Base-by-base conservation (phyloP, 2,113 vertebrate genomes). In the Andinoacara biseriatus region DNA sequence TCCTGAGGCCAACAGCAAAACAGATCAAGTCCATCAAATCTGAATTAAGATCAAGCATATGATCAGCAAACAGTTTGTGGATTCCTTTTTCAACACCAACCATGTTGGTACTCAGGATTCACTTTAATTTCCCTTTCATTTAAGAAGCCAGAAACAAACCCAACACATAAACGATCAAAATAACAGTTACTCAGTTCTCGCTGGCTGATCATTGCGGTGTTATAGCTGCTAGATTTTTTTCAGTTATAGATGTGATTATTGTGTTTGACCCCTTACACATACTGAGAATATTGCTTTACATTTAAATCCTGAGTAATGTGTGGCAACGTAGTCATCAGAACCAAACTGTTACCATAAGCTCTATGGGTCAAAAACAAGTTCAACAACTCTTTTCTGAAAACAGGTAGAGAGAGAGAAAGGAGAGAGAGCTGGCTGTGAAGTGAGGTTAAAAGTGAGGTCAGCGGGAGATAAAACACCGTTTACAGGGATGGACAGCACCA, bases 391-490 rank as follows among this genome's bases (percentile, higher is more conserved):
- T 75, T 62, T 77, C 35, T 57, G 54, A 59, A 77, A 72, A 49
- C 35, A 78, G 58, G 56, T 46, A 49, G 43, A 58, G 59, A 13
- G 22, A 69, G 65, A 33, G 29, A 52, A 62, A 46, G 4, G 17
- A 58, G 59, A 75, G 6, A 72, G 35, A 13, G 6, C n/a, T 11
- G 17, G 59, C 15, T 74, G 54, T 35, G 65, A 59, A 76, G 31
- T 54, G 58, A 85, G 67, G 65, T 62, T 74, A 83, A 83, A 80
- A 81, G 63, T 46, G 24, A 79, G 80, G 78, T 87, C 81, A 77
- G 62, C 18, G 14, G 26, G 58, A 72, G 78, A 89, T 86, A 89
- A 90, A 83, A 88, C 58, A 46, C 67, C 38, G 9, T 58, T 87
- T 65, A 82, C 22, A 76, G 65, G 60, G 62, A 72, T 31, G 76